These are phyloP conservation scores for Macrosoma leucophasiata DNA, from an alignment of 2,888 invertebrate genomes.

Conservation along the genomic window DNA sequence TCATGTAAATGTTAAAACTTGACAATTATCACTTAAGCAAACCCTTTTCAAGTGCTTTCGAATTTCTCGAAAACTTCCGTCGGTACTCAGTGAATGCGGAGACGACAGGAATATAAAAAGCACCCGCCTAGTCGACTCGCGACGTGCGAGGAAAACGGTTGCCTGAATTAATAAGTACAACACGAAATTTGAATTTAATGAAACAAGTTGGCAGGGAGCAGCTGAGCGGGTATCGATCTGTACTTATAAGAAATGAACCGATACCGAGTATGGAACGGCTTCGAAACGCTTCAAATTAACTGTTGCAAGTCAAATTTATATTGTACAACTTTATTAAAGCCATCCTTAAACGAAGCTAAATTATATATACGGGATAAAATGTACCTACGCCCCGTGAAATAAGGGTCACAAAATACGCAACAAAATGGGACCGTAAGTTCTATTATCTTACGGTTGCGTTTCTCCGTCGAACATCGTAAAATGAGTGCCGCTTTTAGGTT, in stretches of 20 bases:
- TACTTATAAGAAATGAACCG: conserved; percentile 47
- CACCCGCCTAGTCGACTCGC: conserved; percentile 41
- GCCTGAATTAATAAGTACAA: conserved; percentile 75
- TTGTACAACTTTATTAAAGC: too few species aligned
- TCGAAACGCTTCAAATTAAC: conserved; percentile 2
- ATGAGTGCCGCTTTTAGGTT: conserved; percentile 40
- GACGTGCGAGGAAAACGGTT: conserved; percentile 55
- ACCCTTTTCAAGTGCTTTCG: conserved; percentile 27
- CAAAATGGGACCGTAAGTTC: too few species aligned
- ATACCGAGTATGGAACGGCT: conserved; percentile 8
- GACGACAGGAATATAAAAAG: conserved; percentile 60
- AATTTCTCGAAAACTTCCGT: conserved; percentile 33
- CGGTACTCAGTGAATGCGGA: conserved; percentile 29
- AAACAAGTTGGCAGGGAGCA: conserved; percentile 71
- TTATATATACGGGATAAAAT: too few species aligned
- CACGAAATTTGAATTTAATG: conserved; percentile 77
- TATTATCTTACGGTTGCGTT: conserved; percentile 12
- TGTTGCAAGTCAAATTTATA: too few species aligned
- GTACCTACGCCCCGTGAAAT: too few species aligned
- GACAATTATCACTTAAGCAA: conserved; percentile 23
- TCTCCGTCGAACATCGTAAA: conserved; percentile 44
- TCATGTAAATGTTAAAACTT: conserved; percentile 26
- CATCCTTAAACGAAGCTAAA: too few species aligned
- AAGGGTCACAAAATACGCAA: too few species aligned
- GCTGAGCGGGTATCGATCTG: conserved; percentile 67